Conservation (phyloP, 2,113 vertebrate species). For the Miniopterus natalensis region DNA sequence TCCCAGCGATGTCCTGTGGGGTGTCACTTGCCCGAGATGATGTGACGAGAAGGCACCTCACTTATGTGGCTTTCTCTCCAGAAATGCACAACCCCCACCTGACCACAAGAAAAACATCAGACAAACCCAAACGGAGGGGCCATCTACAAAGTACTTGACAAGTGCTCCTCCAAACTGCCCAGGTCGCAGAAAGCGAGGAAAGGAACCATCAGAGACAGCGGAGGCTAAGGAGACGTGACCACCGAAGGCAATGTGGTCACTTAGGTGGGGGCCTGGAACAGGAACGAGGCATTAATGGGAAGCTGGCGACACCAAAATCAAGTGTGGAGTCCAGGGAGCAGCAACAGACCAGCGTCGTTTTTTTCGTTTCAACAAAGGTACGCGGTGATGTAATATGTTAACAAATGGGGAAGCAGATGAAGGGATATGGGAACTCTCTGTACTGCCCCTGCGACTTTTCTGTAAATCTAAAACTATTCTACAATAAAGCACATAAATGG, state of each 20-base stretch:
- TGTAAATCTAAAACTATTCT: not conserved
- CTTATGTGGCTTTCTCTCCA: not conserved
- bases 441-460: not conserved
- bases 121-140: not conserved
- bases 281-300: rapidly evolving
- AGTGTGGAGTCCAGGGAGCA: rapidly evolving
- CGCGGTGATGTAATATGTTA: rapidly evolving
- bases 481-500: not conserved
- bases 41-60: not conserved
- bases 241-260: rapidly evolving
- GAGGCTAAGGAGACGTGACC: rapidly evolving
- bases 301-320: not conserved
- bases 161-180: not conserved
- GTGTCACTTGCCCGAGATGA: rapidly evolving
- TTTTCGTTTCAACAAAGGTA: not conserved
- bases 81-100: not conserved
- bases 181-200: not conserved
- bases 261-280: not conserved
- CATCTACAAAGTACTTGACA: not conserved
- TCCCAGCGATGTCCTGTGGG: rapidly evolving
- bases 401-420: not conserved
- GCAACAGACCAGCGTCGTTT: rapidly evolving
- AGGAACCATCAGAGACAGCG: rapidly evolving
- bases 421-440: not conserved
- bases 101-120: not conserved